Evolutionary conservation across 1,140 invertebrate species (phyloP).

Genomic region (Cardiocondyla obscurior): DNA sequence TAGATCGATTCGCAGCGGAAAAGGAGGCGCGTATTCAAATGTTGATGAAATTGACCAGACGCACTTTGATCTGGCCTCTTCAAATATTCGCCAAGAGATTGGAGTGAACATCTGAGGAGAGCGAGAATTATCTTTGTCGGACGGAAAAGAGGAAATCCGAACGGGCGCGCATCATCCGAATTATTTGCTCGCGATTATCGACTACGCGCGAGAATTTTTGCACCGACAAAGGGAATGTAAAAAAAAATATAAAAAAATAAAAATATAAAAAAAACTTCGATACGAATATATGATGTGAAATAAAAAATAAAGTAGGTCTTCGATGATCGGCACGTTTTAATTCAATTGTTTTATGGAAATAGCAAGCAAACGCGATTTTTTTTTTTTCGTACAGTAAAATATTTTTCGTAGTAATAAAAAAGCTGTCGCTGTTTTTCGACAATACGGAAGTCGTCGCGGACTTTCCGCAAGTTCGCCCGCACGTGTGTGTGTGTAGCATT

Average conservation of each 20-base stretch:
- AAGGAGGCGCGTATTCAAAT: conserved; percentile 81
- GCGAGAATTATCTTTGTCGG: conserved; percentile 78
- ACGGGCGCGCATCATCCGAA: conserved; percentile 15
- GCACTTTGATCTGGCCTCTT: conserved; percentile 83
- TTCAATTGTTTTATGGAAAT: background rate
- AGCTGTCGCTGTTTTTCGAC: conserved; percentile 13
- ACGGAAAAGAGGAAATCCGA: conserved; percentile 51
- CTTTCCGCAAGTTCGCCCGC: conserved; percentile 21
- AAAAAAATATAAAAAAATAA: background rate
- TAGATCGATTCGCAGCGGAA: conserved; percentile 24
- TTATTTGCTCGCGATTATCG: conserved; percentile 26
- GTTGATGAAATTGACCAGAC: conserved; percentile 85
- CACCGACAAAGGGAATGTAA: background rate
- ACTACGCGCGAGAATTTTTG: background rate
- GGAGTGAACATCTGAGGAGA: conserved; percentile 84
- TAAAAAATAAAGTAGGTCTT: no score
- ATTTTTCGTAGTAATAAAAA: conserved; percentile 33
- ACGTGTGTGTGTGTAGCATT: conserved; percentile 33
- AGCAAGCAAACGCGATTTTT: background rate
- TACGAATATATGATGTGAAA: no score
- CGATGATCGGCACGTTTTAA: background rate
- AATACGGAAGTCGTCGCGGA: conserved; percentile 30
- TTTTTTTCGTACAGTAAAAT: background rate
- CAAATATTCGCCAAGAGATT: conserved; percentile 84
- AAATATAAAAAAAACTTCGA: no score